A percentile compares a stretch with the other conserved stretches of the same genome.
phyloP scores from a whole-genome alignment of 1,140 invertebrate species.

The Neodiprion lecontei region DNA sequence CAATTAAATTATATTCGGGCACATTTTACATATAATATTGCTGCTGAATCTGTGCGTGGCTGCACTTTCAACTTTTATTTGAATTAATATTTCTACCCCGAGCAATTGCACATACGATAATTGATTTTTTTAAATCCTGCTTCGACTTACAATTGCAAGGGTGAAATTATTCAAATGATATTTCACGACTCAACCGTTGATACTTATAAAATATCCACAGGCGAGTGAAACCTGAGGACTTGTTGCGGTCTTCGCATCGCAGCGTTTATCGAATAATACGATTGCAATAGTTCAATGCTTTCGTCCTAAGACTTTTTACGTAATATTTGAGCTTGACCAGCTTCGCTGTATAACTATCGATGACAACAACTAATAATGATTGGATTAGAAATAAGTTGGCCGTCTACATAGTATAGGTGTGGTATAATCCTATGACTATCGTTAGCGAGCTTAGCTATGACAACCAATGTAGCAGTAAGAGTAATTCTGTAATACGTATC shows the following conservation, averaged over 20 bases:
- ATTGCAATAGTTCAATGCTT: neutral
- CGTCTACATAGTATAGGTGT: neutral
- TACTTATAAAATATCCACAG: neutral
- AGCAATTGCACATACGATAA: too few species aligned
- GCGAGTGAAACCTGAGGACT: neutral
- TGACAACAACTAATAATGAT: neutral
- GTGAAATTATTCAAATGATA: neutral
- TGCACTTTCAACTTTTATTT: neutral
- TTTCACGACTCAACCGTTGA: neutral
- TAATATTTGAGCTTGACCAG: neutral
- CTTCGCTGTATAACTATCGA: neutral
- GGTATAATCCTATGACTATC: neutral
- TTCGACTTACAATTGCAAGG: neutral
- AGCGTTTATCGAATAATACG: neutral
- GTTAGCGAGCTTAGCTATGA: neutral
- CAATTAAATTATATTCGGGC: neutral
- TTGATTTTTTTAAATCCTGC: neutral
- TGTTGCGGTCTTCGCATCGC: too few species aligned
- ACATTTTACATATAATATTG: neutral
- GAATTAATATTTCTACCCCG: neutral
- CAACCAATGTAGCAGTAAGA: neutral
- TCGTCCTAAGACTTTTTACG: neutral
- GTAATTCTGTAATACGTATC: too few species aligned
- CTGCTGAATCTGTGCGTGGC: conserved; percentile 6
- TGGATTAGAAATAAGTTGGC: neutral